Evolutionary conservation across 2,888 invertebrate genomes (phyloP), one percentile per base, ranked within the genome.

Genomic region (Scaptodrosophila latifasciaeformis): DNA sequence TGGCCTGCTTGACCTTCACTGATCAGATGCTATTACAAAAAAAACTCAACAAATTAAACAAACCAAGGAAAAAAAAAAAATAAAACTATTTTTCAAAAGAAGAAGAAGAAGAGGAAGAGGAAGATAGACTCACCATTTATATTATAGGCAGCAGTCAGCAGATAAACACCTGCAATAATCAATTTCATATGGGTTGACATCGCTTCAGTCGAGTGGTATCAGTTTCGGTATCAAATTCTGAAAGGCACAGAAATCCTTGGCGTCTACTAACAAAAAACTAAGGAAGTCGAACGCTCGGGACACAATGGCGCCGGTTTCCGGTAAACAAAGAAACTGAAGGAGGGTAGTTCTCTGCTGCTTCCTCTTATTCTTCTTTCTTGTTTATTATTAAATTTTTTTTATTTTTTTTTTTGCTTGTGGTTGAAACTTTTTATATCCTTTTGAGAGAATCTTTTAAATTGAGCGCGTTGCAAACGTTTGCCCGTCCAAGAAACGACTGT

Each of bases 401-500:
- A 12, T 30, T 19, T 24, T 29, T 13, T 47, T 13, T 29, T 37
- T 19, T 31, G 10, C 49, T 40, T 35, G 13, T 49, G 18, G 21
- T 21, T 43, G 7, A 19, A 43, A 19, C 39, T 49, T 45, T 44
- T 1, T 10, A 19, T 24, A 24, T 47, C 13, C 30, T 12, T 40
- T 47, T 49, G 15, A 6, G 18, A 42, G 43, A 49, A 18, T 34
- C 30, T 19, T 48, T 59, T 50, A 30, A 61, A 56, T 48, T 62
- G 67, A 62, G 80, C 80, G 74, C 80, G 70, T 67, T 76, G 75
- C 74, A 74, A 60, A 77, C 75, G 60, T 47, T 52, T 70, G 70
- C 70, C 67, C 75, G 75, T 62, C 58, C 67, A 52, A 67, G 54
- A 57, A 63, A 63, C 64, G 67, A 76, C 75, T 76, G 75, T 72